These are phyloP conservation scores for Myotis davidii DNA, from an alignment of 2,113 vertebrate genomes.

Conservation along the genomic window DNA sequence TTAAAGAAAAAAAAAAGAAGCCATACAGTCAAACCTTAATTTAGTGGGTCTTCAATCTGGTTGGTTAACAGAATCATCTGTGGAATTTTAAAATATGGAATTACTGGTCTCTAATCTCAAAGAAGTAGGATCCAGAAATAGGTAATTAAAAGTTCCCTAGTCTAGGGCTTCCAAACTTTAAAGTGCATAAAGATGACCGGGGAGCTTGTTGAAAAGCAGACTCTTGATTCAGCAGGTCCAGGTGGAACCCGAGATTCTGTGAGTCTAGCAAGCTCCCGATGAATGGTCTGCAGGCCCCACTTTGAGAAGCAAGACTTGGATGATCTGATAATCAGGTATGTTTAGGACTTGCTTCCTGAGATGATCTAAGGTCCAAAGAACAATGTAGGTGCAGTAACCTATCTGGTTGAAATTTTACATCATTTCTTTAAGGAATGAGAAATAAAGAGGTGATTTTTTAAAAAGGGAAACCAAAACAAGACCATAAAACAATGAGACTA, in stretches of 20 bases:
- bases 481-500: not conserved
- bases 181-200: not conserved
- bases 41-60: not conserved
- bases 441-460: not conserved
- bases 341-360: not conserved
- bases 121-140: not conserved
- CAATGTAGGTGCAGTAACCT: too few relatives aligned
- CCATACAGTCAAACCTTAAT: not conserved
- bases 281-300: not conserved
- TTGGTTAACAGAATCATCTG: not conserved
- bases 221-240: not conserved
- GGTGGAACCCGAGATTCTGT: not conserved
- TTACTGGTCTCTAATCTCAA: not conserved
- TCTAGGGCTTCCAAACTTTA: not conserved
- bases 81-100: not conserved
- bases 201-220: not conserved
- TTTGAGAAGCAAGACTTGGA: not conserved
- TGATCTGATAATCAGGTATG: not conserved
- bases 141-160: not conserved
- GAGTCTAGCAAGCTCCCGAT: rapidly evolving
- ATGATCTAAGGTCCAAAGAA: not conserved
- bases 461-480: not conserved
- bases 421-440: not conserved
- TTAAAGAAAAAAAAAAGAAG: not conserved
- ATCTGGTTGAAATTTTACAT: not conserved